Percentiles rank a stretch among this genome's conserved stretches.
Evolutionary conservation across 2,113 vertebrate genomes (phyloP).

Genomic region (Gallinago jamesoni): DNA sequence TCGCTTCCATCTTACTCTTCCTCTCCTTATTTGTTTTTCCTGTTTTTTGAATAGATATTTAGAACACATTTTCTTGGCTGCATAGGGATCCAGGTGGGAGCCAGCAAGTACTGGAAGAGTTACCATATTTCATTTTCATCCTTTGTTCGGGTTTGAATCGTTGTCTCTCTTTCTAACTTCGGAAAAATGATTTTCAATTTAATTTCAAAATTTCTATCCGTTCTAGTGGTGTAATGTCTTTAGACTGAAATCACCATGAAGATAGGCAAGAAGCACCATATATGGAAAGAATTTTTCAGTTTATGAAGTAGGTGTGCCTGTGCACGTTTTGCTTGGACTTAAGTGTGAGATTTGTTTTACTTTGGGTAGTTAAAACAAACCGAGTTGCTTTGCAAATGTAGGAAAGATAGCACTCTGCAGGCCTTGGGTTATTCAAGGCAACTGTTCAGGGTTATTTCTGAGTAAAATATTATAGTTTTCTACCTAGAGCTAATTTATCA

Average conservation of each 20-base stretch:
- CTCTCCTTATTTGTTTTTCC: neutral
- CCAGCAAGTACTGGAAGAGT: neutral
- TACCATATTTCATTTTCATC: neutral
- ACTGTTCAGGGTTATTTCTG: neutral
- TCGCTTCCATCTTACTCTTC: neutral
- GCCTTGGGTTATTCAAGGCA: slow-evolving; percentile 3
- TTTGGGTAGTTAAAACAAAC: neutral
- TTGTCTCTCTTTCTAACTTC: neutral
- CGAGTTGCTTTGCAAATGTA: neutral
- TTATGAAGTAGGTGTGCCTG: neutral
- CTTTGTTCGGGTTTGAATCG: neutral
- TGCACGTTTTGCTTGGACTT: neutral
- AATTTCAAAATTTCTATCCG: neutral
- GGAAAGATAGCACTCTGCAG: neutral
- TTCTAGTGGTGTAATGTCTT: neutral
- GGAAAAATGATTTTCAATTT: neutral
- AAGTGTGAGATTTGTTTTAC: neutral
- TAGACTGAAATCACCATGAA: neutral
- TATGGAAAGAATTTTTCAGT: neutral
- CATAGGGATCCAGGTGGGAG: neutral
- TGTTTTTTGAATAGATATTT: neutral
- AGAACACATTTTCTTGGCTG: neutral
- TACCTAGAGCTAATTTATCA: neutral
- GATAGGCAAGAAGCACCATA: neutral
- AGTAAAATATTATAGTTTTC: neutral